Conservation (phyloP, 2,113 vertebrate genomes). For the Ondatra zibethicus region DNA sequence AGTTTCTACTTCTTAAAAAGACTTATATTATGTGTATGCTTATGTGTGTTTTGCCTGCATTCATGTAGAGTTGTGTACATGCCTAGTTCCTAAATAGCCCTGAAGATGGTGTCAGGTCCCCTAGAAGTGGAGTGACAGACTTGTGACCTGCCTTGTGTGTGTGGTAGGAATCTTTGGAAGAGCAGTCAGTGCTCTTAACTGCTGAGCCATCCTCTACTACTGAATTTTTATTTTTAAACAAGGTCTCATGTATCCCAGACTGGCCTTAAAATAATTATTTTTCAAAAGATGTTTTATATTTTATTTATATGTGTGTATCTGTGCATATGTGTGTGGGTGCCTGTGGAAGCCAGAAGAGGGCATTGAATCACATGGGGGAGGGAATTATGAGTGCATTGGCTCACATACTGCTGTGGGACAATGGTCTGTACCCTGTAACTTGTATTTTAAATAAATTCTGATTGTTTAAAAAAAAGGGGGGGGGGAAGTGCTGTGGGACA, state of each 20-base stretch:
- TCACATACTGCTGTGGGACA: background rate
- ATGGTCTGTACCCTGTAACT: too few species aligned
- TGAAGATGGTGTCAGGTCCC: background rate
- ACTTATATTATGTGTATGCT: background rate
- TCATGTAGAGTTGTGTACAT: background rate
- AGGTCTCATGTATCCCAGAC: background rate
- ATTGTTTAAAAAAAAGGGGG: too few species aligned
- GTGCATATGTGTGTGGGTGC: background rate
- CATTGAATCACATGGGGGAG: background rate
- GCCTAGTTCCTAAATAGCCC: background rate
- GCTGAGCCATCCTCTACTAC: background rate
- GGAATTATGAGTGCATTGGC: background rate
- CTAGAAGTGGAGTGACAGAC: too few species aligned
- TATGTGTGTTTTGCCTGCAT: background rate
- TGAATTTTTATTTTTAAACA: background rate
- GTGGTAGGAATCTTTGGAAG: background rate
- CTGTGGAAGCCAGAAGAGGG: background rate
- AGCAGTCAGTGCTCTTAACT: background rate
- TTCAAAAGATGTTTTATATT: background rate
- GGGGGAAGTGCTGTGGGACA: too few species aligned
- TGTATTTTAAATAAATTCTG: too few species aligned
- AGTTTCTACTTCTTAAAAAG: background rate
- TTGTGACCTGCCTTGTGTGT: too few species aligned
- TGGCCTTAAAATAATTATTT: background rate
- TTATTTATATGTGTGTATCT: background rate